phyloP scores from a whole-genome alignment of 2,888 invertebrate genomes.

The Carterocephalus palaemon region DNA sequence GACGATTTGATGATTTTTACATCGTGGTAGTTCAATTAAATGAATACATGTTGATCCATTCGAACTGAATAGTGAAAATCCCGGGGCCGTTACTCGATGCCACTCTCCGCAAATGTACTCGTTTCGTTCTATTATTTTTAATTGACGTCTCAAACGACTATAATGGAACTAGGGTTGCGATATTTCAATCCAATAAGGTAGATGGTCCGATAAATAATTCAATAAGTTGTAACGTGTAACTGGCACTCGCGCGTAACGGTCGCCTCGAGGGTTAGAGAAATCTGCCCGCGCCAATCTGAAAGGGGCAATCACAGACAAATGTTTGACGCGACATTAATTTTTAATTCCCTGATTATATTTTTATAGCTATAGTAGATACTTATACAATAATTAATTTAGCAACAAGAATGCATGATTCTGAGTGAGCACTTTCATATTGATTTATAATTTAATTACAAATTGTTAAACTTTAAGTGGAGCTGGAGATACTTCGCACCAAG shows the following conservation, averaged over 20 bases:
- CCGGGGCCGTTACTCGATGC: neutral
- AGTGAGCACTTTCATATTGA: no score
- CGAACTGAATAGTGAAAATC: no score
- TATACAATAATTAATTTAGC: no score
- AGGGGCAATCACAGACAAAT: conserved; percentile 56
- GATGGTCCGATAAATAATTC: conserved; percentile 76
- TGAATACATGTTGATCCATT: no score
- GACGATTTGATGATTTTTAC: conserved; percentile 9
- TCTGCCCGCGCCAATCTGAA: conserved; percentile 46
- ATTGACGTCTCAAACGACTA: conserved; percentile 35
- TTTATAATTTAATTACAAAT: no score
- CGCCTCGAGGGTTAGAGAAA: conserved; percentile 55
- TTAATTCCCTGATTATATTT: conserved; percentile 37
- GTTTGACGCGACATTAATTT: conserved; percentile 60
- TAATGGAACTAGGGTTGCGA: conserved; percentile 48
- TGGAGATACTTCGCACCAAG: no score
- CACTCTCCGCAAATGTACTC: conserved; percentile 14
- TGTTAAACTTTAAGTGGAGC: no score
- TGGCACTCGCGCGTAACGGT: conserved; percentile 67
- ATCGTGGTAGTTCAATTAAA: no score
- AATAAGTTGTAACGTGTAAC: conserved; percentile 74
- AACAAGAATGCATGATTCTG: no score
- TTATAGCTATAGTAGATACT: no score
- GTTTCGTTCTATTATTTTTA: conserved; percentile 13
- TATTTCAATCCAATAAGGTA: conserved; percentile 73